Percentiles rank a stretch among this genome's conserved stretches.
Conservation (phyloP, 2,888 invertebrate species). For the Eristalis intricaria region DNA sequence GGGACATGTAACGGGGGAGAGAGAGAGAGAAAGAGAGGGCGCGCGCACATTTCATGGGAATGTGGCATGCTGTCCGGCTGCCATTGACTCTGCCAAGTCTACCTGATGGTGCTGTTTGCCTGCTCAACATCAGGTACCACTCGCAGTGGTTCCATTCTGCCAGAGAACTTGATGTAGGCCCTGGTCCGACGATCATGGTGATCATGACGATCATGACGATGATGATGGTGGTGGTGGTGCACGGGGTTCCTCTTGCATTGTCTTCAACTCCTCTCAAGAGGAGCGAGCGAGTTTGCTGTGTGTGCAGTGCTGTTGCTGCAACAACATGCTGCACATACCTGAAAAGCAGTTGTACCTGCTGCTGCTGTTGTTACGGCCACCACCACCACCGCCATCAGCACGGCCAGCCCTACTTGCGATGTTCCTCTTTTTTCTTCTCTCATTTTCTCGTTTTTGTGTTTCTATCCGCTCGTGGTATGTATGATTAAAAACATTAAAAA, state of each 20-base stretch:
- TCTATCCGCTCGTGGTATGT: conserved; percentile 36
- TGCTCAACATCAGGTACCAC: conserved; percentile 56
- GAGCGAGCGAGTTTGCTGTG: conserved; percentile 24
- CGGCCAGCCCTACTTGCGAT: too few species aligned
- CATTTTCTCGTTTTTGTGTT: conserved; percentile 8
- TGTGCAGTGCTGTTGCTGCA: conserved; percentile 54
- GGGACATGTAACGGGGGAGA: conserved; percentile 7
- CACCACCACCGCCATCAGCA: too few species aligned
- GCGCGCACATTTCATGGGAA: conserved; percentile 46
- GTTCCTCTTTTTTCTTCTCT: conserved; percentile 15
- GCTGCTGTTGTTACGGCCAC: conserved; percentile 28
- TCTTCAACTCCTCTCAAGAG: conserved; percentile 37
- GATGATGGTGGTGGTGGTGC: background rate
- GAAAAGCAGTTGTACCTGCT: conserved; percentile 70
- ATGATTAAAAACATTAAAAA: conserved; percentile 70
- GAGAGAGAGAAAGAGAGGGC: background rate
- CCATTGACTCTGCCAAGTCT: conserved; percentile 70
- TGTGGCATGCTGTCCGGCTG: conserved; percentile 71
- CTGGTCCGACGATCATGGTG: background rate
- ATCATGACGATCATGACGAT: background rate
- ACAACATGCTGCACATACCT: conserved; percentile 69
- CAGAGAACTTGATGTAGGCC: background rate
- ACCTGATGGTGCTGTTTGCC: conserved; percentile 66
- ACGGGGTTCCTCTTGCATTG: conserved; percentile 45
- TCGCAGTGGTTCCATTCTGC: conserved; percentile 48